Evolutionary conservation across 2,888 invertebrate species (phyloP), one percentile per base, ranked within the genome.

Genomic region (Ennomos fuscantarius): DNA sequence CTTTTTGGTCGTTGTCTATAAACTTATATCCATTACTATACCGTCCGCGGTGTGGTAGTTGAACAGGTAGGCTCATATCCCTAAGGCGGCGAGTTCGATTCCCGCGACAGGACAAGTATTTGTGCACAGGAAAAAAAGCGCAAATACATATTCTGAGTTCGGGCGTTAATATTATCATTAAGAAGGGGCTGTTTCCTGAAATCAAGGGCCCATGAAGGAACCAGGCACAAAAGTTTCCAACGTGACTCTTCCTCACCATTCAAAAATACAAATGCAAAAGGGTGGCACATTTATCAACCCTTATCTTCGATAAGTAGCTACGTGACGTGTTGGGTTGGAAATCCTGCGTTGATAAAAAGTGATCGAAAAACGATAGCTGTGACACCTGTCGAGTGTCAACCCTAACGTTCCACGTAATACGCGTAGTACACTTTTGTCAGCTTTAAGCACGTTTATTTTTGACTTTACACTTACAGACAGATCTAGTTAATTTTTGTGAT

Each of bases 331-430:
- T 13, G 56, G 73, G 65, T 63, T 59, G 65, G 55, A 48, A 53
- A 66, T 65, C 62, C 56, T 57, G 58, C 72, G 61, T 69, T 72
- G 70, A 71, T 76, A 76, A 74, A 75, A 78, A 67, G 68, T 70
- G 76, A 73, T 76, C 68, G 69, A 68, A 64, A 55, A 40, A 63
- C 69, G 73, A 69, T 72, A 73, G 59, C 62, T 43, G 58, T 67
- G 76, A 72, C 74, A 74, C 69, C 70, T 73, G 76, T 70, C 76
- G 68, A 50, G 37, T 54, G 63, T 61, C 66, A 60, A 41, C 43
- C 54, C 54, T 66, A 59, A 54, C 53, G 46, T 46, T 37, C 15
- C 49, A 9, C 34, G 57, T 24, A 53, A 63, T 59, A 51, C n/a
- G n/a, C n/a, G n/a, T n/a, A n/a, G n/a, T 57, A 43, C 40, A 42